A percentile compares a stretch with the other conserved stretches of the same genome.
phyloP scores from a whole-genome alignment of 1,140 invertebrate genomes.

The Acyrthosiphon pisum region DNA sequence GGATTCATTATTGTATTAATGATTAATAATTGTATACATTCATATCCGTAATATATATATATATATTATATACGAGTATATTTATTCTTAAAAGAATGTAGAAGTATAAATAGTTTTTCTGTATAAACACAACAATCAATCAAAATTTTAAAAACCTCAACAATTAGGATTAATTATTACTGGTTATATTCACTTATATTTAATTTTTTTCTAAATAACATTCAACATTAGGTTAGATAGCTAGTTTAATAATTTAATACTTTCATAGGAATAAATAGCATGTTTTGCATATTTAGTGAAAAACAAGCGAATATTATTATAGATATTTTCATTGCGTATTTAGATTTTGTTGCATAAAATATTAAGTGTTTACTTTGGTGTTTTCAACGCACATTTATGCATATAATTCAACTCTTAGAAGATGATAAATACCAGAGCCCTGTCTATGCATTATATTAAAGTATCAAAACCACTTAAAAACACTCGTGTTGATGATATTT shows the following conservation, averaged over 20 bases:
- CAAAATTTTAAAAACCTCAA: not conserved
- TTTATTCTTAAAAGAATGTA: not conserved
- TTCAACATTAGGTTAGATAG: not conserved
- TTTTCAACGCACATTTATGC: not conserved
- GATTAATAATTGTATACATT: no score
- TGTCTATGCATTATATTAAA: slow-evolving; percentile 8
- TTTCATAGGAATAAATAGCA: not conserved
- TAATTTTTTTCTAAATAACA: not conserved
- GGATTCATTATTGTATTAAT: no score
- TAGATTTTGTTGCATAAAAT: not conserved
- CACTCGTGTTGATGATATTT: not conserved
- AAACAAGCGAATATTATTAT: not conserved
- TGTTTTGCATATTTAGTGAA: not conserved
- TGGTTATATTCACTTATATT: not conserved
- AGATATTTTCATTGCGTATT: not conserved
- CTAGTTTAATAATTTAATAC: not conserved
- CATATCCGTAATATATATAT: no score
- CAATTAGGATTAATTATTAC: not conserved
- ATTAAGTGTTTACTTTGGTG: not conserved
- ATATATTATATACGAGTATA: no score
- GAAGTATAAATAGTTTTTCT: not conserved
- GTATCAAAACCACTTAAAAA: not conserved
- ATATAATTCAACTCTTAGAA: not conserved
- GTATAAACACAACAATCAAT: not conserved
- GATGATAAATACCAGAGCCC: not conserved